These are phyloP conservation scores for Pediacus dermestoides DNA, from an alignment of 2,888 invertebrate species.

Conservation along the genomic window DNA sequence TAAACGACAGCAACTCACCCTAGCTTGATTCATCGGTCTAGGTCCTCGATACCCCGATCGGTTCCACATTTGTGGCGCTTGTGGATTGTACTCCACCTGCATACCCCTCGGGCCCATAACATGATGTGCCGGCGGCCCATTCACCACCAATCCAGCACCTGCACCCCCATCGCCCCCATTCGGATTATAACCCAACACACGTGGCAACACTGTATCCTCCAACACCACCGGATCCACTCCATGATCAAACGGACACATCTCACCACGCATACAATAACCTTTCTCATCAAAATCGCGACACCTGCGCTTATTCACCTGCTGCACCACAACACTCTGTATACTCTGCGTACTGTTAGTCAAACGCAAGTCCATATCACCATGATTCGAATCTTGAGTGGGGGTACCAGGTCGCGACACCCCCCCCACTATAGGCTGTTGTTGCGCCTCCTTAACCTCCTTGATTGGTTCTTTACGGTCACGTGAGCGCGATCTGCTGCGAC, in stretches of 20 bases:
- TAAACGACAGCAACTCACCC: conserved; percentile 29
- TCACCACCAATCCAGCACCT: conserved; percentile 26
- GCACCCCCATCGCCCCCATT: conserved; percentile 42
- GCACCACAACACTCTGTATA: conserved; percentile 53
- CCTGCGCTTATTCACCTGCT: conserved; percentile 45
- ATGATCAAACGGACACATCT: conserved; percentile 95
- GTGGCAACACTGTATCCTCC: conserved; percentile 71
- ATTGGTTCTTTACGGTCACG: conserved; percentile 49
- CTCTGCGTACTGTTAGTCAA: conserved; percentile 53
- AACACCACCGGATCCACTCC: conserved; percentile 94
- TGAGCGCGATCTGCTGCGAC: conserved; percentile 50
- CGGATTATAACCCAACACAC: conserved; percentile 54
- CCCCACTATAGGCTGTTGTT: too few relatives aligned
- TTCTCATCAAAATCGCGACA: conserved; percentile 76
- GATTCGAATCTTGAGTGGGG: conserved; percentile 58
- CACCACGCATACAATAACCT: conserved; percentile 83
- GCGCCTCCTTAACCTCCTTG: conserved; percentile 47
- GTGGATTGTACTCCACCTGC: conserved; percentile 46
- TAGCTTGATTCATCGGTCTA: conserved; percentile 37
- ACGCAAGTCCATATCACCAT: conserved; percentile 55
- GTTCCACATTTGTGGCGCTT: conserved; percentile 48
- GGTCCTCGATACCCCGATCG: conserved; percentile 41
- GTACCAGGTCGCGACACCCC: conserved; percentile 48
- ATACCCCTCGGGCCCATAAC: conserved; percentile 36
- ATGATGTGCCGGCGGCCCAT: conserved; percentile 45